These are phyloP conservation scores for Sebastes iracundus DNA, from an alignment of 2,797 vertebrate species.

Conservation along the genomic window DNA sequence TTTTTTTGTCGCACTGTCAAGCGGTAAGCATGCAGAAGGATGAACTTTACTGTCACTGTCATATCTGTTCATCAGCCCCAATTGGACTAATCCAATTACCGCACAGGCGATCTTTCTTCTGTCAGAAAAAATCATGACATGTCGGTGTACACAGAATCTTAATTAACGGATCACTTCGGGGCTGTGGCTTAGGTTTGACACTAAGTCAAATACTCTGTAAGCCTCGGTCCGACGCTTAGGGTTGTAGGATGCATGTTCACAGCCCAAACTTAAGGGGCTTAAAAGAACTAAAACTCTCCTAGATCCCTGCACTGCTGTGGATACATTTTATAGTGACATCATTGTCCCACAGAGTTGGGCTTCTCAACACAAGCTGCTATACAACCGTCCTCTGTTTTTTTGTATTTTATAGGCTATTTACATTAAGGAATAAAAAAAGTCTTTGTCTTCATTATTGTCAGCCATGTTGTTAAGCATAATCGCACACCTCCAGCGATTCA, in stretches of 20 bases:
- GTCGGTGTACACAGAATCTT: constrained; percentile 74
- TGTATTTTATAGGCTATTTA: constrained; percentile 77
- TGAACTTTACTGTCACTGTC: constrained; percentile 68
- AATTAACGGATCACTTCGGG: constrained; percentile 66
- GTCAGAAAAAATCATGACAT: constrained; percentile 75
- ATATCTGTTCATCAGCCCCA: constrained; percentile 73
- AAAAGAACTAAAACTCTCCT: constrained; percentile 69
- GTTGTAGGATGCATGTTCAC: constrained; percentile 72
- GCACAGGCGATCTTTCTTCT: constrained; percentile 74
- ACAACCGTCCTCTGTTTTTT: constrained; percentile 70
- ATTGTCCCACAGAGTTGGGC: constrained; percentile 81
- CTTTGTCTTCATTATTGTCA: constrained; percentile 59
- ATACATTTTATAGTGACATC: constrained; percentile 84
- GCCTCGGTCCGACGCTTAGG: constrained; percentile 57
- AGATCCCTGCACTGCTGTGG: constrained; percentile 80
- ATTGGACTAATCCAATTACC: constrained; percentile 77
- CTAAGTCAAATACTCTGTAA: constrained; percentile 64
- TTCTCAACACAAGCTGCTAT: constrained; percentile 73
- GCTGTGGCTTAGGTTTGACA: constrained; percentile 63
- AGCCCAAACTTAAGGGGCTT: constrained; percentile 69
- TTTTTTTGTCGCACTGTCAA: constrained; percentile 48
- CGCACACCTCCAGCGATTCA: constrained; percentile 44
- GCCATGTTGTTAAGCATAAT: constrained; percentile 55
- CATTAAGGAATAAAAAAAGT: constrained; percentile 76
- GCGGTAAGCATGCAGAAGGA: constrained; percentile 67